Percentiles rank a stretch among this genome's conserved stretches.
phyloP scores from a whole-genome alignment of 2,888 invertebrate genomes.

The Magallana nippona region DNA sequence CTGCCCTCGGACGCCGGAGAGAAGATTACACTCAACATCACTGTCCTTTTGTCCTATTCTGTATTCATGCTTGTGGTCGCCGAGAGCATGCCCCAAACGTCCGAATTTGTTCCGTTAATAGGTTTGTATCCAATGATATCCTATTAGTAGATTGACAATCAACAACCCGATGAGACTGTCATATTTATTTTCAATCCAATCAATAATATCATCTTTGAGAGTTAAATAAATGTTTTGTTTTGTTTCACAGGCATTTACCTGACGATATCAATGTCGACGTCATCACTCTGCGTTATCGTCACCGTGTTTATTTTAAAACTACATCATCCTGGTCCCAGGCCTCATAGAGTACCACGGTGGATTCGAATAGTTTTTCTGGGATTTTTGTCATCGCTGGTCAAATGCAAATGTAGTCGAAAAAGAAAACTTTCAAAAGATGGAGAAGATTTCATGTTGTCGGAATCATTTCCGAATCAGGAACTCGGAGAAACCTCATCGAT shows the following conservation, averaged over 20 bases:
- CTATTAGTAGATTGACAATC: not conserved
- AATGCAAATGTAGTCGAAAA: constrained; percentile 58
- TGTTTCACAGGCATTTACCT: constrained; percentile 82
- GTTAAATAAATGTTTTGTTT: not conserved
- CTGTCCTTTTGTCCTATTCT: constrained; percentile 80
- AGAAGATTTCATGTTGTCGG: not conserved
- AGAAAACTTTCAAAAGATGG: not conserved
- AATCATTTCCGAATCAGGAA: not conserved
- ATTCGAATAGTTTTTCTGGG: constrained; percentile 76
- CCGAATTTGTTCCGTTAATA: constrained; percentile 81
- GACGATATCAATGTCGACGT: constrained; percentile 83
- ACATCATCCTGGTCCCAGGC: constrained; percentile 82
- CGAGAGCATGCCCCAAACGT: constrained; percentile 81
- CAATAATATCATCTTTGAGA: not conserved
- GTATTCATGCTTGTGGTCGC: constrained; percentile 81
- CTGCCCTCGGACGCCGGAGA: constrained; percentile 80
- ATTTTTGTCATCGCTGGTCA: constrained; percentile 59
- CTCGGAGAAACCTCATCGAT: not conserved
- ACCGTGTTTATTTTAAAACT: constrained; percentile 83
- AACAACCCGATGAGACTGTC: not conserved
- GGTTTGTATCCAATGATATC: constrained; percentile 68
- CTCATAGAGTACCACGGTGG: constrained; percentile 81
- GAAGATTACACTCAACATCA: constrained; percentile 81
- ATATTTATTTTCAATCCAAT: not conserved
- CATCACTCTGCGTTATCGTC: constrained; percentile 83